Conservation (phyloP, 2,888 invertebrate genomes). For the Oconnorella tubifera region DNA sequence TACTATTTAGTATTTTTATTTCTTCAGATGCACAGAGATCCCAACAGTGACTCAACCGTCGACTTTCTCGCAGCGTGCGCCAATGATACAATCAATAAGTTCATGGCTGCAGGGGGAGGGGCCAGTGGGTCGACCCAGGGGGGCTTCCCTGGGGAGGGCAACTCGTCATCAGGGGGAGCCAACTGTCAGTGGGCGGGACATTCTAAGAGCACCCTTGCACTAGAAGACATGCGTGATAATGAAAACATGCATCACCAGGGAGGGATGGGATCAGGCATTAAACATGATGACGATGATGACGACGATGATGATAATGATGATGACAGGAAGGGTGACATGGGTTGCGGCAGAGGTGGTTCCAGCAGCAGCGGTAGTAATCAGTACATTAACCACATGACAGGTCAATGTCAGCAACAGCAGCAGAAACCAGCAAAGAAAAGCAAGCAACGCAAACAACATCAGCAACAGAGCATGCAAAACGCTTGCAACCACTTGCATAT, state of each 20-base stretch:
- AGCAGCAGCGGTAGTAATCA: background rate
- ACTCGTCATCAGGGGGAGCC: too few species aligned
- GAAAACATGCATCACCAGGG: background rate
- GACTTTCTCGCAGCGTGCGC: conserved; percentile 7
- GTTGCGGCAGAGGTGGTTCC: background rate
- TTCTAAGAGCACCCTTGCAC: background rate
- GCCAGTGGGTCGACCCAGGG: background rate
- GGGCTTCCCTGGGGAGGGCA: too few species aligned
- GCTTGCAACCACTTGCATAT: background rate
- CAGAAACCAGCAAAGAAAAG: background rate
- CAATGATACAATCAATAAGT: conserved; percentile 2
- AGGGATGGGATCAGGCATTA: background rate
- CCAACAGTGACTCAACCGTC: background rate
- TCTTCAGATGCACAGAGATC: background rate
- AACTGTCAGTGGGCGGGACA: background rate
- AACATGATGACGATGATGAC: conserved; percentile 3
- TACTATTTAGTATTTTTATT: too few species aligned
- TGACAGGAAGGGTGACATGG: background rate
- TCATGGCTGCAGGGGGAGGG: background rate
- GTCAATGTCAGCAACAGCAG: background rate
- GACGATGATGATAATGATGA: conserved; percentile 3
- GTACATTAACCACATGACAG: background rate
- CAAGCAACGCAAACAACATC: background rate
- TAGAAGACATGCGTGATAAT: background rate
- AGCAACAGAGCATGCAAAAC: background rate